Evolutionary conservation across 2,797 vertebrate species (phyloP).

Genomic region (Poeciliopsis gracilis): DNA sequence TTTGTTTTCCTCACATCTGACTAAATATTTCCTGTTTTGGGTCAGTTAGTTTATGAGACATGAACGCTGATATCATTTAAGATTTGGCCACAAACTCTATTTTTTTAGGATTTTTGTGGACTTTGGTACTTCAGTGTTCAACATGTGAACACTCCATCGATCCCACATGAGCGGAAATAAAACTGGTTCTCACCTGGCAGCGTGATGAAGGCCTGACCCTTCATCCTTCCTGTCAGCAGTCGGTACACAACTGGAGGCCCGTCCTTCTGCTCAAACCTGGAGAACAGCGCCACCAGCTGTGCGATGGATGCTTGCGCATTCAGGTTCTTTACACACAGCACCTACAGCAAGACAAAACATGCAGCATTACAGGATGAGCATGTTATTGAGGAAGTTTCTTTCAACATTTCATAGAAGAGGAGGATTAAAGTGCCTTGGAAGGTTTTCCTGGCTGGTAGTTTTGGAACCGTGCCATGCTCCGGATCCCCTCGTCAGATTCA

Average conservation of each 20-base stretch:
- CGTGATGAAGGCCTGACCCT: constrained; percentile 93
- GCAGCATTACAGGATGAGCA: background rate
- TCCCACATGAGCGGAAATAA: background rate
- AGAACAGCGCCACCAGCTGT: constrained; percentile 91
- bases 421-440: constrained; percentile 78
- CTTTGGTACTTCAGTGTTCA: background rate
- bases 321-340: constrained; percentile 93
- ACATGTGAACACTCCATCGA: background rate
- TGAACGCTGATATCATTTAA: background rate
- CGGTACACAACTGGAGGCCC: constrained; percentile 82
- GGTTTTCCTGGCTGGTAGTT: constrained; percentile 88
- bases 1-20: background rate
- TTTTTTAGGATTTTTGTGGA: too few species aligned
- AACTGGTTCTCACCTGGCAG: constrained; percentile 80
- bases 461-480: constrained; percentile 84
- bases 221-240: constrained; percentile 90
- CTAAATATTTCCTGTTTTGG: background rate
- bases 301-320: constrained; percentile 82
- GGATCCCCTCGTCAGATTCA: constrained; percentile 86
- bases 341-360: constrained; percentile 67
- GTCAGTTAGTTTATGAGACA: background rate
- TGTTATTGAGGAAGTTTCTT: background rate
- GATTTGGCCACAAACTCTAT: background rate
- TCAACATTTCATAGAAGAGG: background rate
- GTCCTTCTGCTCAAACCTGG: constrained; percentile 85